phyloP scores from a whole-genome alignment of 92 coral and sea anemone species.

The Blastomussa wellsi region DNA sequence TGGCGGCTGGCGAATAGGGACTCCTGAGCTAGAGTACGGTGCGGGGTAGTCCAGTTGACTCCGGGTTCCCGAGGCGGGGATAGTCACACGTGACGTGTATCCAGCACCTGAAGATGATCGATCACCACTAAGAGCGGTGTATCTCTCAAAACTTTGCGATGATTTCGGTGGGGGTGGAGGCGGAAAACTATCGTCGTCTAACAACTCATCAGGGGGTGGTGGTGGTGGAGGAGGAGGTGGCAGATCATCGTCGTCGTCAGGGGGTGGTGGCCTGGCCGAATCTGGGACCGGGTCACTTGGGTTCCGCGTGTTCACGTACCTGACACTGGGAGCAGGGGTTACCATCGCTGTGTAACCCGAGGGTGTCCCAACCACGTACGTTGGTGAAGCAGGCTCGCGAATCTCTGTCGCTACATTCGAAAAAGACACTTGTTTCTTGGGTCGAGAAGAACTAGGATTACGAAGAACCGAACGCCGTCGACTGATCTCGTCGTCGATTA shows the following conservation, averaged over 20 bases:
- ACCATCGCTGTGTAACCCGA: slow-evolving; percentile 81
- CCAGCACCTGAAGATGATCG: slow-evolving; percentile 45
- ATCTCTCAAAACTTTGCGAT: slow-evolving; percentile 49
- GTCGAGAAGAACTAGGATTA: slow-evolving; percentile 53
- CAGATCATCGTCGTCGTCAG: slow-evolving; percentile 63
- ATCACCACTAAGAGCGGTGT: slow-evolving; percentile 38
- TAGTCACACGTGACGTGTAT: slow-evolving; percentile 44
- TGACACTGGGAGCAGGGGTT: slow-evolving; percentile 87
- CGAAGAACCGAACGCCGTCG: slow-evolving; percentile 72
- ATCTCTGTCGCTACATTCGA: slow-evolving; percentile 93
- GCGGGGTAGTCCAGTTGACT: slow-evolving; percentile 39
- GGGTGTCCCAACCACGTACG: slow-evolving; percentile 75
- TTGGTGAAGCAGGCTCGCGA: slow-evolving; percentile 83
- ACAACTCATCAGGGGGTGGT: slow-evolving; percentile 64
- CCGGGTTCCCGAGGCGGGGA: slow-evolving; percentile 54
- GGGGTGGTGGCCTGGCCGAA: slow-evolving; percentile 66
- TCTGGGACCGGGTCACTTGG: slow-evolving; percentile 71
- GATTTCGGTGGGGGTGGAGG: slow-evolving; percentile 78
- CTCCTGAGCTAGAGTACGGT: slow-evolving; percentile 41
- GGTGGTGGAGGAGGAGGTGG: slow-evolving; percentile 96
- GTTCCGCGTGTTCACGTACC: slow-evolving; percentile 82
- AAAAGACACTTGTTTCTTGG: slow-evolving; percentile 92
- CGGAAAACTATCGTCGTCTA: slow-evolving; percentile 63
- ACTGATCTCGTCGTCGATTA: slow-evolving; percentile 79
- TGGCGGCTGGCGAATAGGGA: slow-evolving; percentile 47